Evolutionary conservation across 1,140 invertebrate genomes (phyloP).

Genomic region (Lethocerus indicus): DNA sequence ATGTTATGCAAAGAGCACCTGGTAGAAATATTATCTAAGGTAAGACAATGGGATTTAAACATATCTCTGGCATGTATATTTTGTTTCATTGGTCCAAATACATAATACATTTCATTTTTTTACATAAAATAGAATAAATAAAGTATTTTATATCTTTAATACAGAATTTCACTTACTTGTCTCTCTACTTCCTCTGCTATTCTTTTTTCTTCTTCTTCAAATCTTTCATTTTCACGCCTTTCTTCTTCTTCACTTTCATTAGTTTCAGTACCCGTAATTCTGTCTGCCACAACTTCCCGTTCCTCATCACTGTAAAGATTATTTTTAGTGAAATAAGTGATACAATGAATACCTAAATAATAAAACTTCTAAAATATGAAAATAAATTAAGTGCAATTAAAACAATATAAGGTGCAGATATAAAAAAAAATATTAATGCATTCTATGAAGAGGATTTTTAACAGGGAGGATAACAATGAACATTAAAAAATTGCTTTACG

Average conservation of each 20-base stretch:
- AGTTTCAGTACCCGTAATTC: constrained; percentile 16
- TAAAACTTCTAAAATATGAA: neutral
- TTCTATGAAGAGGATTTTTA: no score
- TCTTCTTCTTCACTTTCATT: constrained; percentile 15
- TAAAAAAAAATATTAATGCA: no score
- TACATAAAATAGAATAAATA: neutral
- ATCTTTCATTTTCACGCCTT: constrained; percentile 22
- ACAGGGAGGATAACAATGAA: no score
- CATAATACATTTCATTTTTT: neutral
- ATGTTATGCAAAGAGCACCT: neutral
- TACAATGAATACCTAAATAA: neutral
- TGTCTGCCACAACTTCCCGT: constrained; percentile 10
- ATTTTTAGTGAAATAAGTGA: neutral
- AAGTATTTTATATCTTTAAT: neutral
- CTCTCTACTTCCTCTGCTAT: constrained; percentile 28
- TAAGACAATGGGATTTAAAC: neutral
- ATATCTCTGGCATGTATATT: neutral
- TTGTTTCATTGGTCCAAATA: neutral
- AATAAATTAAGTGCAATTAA: no score
- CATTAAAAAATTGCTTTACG: no score
- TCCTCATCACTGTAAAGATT: constrained; percentile 5
- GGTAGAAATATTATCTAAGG: no score
- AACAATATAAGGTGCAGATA: no score
- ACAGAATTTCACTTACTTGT: constrained; percentile 13
- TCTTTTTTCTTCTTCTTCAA: constrained; percentile 29